A percentile compares a stretch with the other conserved stretches of the same genome.
phyloP scores from a whole-genome alignment of 2,113 vertebrate genomes.

The Tenrec ecaudatus region DNA sequence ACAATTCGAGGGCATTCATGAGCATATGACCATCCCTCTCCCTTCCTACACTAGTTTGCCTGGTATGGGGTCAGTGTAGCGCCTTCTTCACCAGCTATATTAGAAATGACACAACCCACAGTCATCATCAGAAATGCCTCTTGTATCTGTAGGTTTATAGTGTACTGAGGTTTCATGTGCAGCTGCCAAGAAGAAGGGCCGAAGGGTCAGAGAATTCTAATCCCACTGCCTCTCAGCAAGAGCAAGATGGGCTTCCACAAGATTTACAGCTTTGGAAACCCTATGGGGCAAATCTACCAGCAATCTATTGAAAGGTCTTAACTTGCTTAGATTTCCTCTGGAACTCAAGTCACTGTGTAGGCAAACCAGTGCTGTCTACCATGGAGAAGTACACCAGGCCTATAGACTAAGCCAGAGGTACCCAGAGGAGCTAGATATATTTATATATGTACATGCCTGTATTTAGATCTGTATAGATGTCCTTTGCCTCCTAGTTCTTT shows the following conservation, averaged over 20 bases:
- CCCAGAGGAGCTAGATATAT: not conserved
- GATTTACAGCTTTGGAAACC: not conserved
- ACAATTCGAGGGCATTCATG: not conserved
- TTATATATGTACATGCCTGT: too few species aligned
- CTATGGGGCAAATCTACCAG: not conserved
- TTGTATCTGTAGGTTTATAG: too few species aligned
- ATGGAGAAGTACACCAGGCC: accelerated
- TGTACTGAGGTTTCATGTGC: too few species aligned
- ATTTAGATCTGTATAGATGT: too few species aligned
- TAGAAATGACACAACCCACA: not conserved
- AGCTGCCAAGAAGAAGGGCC: too few species aligned
- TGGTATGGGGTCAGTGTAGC: not conserved
- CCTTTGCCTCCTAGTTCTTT: too few species aligned
- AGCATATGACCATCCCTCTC: not conserved
- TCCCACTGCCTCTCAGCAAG: too few species aligned
- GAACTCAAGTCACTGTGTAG: not conserved
- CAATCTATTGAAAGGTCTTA: not conserved
- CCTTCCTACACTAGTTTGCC: not conserved
- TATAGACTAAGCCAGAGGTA: not conserved
- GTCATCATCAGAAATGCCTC: not conserved
- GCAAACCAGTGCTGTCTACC: not conserved
- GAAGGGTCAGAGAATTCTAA: too few species aligned
- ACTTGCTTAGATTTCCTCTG: not conserved
- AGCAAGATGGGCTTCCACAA: not conserved
- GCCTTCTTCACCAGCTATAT: not conserved